These are phyloP conservation scores for Pocillopora meandrina DNA, from an alignment of 92 coral and sea anemone genomes.

Conservation along the genomic window DNA sequence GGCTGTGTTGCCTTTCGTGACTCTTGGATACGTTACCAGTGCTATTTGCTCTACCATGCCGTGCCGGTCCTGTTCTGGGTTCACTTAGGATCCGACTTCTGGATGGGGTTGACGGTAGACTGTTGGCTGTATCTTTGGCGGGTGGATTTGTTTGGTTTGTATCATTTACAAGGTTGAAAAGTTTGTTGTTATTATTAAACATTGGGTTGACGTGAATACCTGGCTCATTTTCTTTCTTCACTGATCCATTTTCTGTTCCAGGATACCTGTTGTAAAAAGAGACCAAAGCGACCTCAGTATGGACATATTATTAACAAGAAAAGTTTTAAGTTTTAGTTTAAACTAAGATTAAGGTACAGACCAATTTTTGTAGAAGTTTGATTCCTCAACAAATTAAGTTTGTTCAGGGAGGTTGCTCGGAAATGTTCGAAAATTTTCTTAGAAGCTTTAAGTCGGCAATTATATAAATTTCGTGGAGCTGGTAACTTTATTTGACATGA, in stretches of 20 bases:
- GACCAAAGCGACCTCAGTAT: too few relatives aligned
- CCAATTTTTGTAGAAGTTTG: too few relatives aligned
- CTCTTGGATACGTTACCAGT: slow-evolving; percentile 68
- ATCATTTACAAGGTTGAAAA: not conserved
- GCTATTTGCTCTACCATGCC: slow-evolving; percentile 46
- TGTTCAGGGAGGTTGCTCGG: too few relatives aligned
- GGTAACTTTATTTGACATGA: too few relatives aligned
- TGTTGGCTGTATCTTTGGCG: slow-evolving; percentile 5
- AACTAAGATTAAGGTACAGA: too few relatives aligned
- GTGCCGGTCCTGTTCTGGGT: slow-evolving; percentile 25
- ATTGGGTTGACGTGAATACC: slow-evolving; percentile 66
- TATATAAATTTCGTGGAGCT: too few relatives aligned
- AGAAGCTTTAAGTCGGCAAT: too few relatives aligned
- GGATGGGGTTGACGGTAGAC: slow-evolving; percentile 39
- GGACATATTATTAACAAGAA: too few relatives aligned
- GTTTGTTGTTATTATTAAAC: slow-evolving; percentile 40
- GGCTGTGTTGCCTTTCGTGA: slow-evolving; percentile 34
- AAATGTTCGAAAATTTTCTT: too few relatives aligned
- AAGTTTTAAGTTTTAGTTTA: too few relatives aligned
- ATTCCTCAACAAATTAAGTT: too few relatives aligned
- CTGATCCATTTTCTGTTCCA: slow-evolving; percentile 53
- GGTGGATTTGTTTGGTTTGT: not conserved
- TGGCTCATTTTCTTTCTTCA: slow-evolving; percentile 41
- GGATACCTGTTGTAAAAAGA: slow-evolving; percentile 30
- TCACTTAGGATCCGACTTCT: slow-evolving; percentile 27